phyloP scores from a whole-genome alignment of 2,113 vertebrate genomes.

The Drymodes brunneopygia region DNA sequence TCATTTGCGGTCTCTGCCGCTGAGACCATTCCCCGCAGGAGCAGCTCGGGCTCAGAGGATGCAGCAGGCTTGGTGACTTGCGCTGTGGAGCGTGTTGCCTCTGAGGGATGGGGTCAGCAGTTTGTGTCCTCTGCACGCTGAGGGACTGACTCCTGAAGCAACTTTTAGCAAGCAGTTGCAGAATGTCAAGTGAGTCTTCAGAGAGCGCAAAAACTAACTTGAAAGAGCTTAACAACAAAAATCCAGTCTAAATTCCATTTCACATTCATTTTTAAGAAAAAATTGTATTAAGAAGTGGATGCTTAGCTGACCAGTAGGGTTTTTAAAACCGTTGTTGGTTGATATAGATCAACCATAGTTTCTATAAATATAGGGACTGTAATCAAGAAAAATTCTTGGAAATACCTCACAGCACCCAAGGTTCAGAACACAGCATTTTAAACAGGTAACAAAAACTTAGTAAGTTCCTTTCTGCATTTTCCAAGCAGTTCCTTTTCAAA shows the following conservation, averaged over 20 bases:
- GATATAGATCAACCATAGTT: background rate
- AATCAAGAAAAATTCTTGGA: background rate
- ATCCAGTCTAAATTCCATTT: background rate
- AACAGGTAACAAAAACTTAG: background rate
- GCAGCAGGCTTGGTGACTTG: background rate
- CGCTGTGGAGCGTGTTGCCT: background rate
- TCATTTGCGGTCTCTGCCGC: background rate
- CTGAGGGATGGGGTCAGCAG: background rate
- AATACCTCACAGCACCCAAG: background rate
- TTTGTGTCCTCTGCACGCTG: background rate
- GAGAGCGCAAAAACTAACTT: background rate
- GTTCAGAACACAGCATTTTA: background rate
- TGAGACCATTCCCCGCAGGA: background rate
- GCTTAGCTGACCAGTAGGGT: background rate
- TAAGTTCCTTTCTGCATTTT: background rate
- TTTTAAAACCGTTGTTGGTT: background rate
- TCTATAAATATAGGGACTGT: background rate
- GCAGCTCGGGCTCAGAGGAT: background rate
- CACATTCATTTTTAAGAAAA: background rate
- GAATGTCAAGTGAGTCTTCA: background rate
- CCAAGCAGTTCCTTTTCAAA: background rate
- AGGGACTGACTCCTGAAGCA: background rate
- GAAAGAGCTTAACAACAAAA: background rate
- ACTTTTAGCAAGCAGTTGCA: background rate
- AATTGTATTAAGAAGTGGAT: background rate